phyloP scores from a whole-genome alignment of 1,140 invertebrate genomes.

The Drosophila ambigua region DNA sequence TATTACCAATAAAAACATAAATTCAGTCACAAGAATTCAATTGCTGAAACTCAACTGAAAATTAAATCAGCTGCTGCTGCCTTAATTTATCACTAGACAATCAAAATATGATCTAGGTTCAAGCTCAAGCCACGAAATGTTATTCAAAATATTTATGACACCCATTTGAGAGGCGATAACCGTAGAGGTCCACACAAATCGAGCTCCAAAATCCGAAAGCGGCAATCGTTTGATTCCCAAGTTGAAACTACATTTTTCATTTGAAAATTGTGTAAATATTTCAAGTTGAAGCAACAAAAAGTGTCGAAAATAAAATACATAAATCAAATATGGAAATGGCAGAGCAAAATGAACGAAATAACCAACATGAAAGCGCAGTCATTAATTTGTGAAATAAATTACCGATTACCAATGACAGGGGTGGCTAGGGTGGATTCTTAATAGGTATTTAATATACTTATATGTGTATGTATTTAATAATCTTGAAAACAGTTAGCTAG shows the following conservation, averaged over 20 bases:
- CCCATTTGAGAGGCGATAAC: slow-evolving; percentile 62
- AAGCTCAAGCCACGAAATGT: slow-evolving; percentile 60
- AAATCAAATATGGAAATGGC: slow-evolving; percentile 41
- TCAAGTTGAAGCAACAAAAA: slow-evolving; percentile 61
- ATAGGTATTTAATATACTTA: not conserved
- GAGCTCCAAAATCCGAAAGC: slow-evolving; percentile 5
- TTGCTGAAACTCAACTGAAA: slow-evolving; percentile 43
- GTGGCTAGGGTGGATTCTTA: slow-evolving; percentile 9
- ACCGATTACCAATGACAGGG: slow-evolving; percentile 2
- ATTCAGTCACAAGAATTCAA: slow-evolving; percentile 35
- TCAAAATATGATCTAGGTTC: slow-evolving; percentile 54
- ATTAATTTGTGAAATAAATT: slow-evolving; percentile 57
- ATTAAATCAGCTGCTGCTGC: slow-evolving; percentile 29
- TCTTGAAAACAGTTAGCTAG: too few relatives aligned
- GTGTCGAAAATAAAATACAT: slow-evolving; percentile 66
- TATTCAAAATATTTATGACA: slow-evolving; percentile 63
- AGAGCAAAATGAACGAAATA: slow-evolving; percentile 33
- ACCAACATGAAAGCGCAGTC: slow-evolving; percentile 52
- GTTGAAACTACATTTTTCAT: slow-evolving; percentile 72
- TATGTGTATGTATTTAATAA: too few relatives aligned
- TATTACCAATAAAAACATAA: slow-evolving; percentile 44
- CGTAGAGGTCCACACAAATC: slow-evolving; percentile 13
- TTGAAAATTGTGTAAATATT: slow-evolving; percentile 69
- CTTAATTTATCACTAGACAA: slow-evolving; percentile 50
- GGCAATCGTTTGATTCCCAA: slow-evolving; percentile 54